These are phyloP conservation scores for Tetraneura akinire DNA, from an alignment of 1,140 invertebrate species.

Conservation along the genomic window DNA sequence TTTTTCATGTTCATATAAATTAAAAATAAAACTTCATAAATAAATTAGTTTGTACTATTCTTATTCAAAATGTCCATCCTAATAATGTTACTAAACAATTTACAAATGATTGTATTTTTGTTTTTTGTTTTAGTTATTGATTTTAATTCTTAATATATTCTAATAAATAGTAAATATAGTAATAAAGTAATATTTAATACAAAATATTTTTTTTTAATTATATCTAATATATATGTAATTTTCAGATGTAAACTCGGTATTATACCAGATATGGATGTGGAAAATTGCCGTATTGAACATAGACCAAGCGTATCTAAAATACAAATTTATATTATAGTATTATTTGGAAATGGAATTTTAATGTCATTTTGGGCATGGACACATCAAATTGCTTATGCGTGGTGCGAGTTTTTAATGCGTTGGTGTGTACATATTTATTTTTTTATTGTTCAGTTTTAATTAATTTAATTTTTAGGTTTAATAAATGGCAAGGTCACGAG, in stretches of 20 bases:
- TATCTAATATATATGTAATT: not conserved
- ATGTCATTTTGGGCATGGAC: slow-evolving; percentile 95
- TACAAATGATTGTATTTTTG: too few species aligned
- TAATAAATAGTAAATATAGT: too few species aligned
- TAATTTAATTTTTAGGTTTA: slow-evolving; percentile 43
- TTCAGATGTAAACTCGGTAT: slow-evolving; percentile 64
- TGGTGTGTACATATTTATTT: slow-evolving; percentile 17
- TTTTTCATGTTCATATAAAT: too few species aligned
- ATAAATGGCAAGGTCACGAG: slow-evolving; percentile 59
- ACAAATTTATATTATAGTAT: slow-evolving; percentile 77
- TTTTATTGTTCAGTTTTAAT: slow-evolving; percentile 33
- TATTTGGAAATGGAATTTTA: slow-evolving; percentile 81
- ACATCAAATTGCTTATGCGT: slow-evolving; percentile 75
- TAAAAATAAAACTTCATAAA: too few species aligned
- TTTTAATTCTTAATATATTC: too few species aligned
- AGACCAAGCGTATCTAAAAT: slow-evolving; percentile 79
- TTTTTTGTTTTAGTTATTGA: too few species aligned
- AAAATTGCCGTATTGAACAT: slow-evolving; percentile 66
- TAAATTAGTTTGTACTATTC: too few species aligned
- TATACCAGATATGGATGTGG: slow-evolving; percentile 55
- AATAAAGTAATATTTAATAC: too few species aligned
- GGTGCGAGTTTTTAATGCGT: slow-evolving; percentile 60
- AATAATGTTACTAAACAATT: too few species aligned
- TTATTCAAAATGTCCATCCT: too few species aligned
- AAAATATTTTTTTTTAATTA: too few species aligned